phyloP scores from a whole-genome alignment of 2,113 vertebrate genomes.

The Neopipo cinnamomea region DNA sequence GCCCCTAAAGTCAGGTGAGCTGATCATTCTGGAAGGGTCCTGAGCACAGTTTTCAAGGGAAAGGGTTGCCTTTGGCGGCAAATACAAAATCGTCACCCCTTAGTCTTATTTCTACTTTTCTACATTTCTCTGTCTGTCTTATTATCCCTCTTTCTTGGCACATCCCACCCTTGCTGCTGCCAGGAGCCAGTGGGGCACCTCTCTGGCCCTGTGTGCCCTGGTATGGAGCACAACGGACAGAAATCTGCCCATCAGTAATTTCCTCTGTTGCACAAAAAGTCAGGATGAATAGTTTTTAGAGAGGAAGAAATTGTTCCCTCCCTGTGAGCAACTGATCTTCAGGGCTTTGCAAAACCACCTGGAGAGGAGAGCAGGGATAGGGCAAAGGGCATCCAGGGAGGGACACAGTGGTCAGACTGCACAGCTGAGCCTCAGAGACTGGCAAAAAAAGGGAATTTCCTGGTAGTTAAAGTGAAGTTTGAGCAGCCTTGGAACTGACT shows the following conservation, averaged over 20 bases:
- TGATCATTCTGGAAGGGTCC: not conserved
- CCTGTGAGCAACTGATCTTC: not conserved
- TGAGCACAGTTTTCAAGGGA: not conserved
- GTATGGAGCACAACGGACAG: no score
- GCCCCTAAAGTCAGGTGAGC: not conserved
- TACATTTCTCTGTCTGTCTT: not conserved
- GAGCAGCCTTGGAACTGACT: not conserved
- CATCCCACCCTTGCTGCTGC: not conserved
- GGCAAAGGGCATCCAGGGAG: not conserved
- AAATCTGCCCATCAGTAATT: not conserved
- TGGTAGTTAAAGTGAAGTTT: not conserved
- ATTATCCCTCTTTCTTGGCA: not conserved
- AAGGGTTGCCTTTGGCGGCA: not conserved
- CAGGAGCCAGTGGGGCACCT: not conserved
- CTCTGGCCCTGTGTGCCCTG: no score
- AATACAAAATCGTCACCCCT: not conserved
- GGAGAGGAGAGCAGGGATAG: not conserved
- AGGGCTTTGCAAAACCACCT: not conserved
- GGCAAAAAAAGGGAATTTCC: not conserved
- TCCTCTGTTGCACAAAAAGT: not conserved
- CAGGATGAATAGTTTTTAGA: not conserved
- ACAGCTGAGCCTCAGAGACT: not conserved
- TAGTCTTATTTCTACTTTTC: not conserved
- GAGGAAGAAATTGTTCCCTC: not conserved
- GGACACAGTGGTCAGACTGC: not conserved